phyloP scores from a whole-genome alignment of 2,113 vertebrate species.

The Psephotus haematonotus region DNA sequence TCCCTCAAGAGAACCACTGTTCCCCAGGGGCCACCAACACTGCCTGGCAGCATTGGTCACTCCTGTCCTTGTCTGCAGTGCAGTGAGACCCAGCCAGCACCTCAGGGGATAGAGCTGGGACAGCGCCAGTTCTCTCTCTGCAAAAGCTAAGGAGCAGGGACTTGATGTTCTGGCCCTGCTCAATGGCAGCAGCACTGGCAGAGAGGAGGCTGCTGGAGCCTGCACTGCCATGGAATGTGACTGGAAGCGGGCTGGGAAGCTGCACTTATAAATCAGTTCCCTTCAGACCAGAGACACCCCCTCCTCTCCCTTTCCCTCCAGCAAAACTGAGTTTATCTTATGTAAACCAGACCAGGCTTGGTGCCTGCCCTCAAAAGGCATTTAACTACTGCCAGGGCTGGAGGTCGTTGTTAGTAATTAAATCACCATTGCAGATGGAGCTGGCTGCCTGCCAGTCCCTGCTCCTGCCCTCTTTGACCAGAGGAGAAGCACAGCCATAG shows the following conservation, averaged over 20 bases:
- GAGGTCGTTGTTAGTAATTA: constrained; percentile 64
- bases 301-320: neutral
- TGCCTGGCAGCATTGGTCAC: rapidly evolving
- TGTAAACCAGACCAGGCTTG: neutral
- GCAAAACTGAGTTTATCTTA: neutral
- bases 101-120: neutral
- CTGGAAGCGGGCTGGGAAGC: rapidly evolving
- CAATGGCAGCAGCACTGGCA: rapidly evolving
- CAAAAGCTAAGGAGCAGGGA: neutral
- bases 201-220: neutral
- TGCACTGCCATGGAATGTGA: neutral
- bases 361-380: constrained; percentile 20
- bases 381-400: constrained; percentile 46
- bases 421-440: constrained; percentile 39
- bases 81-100: neutral
- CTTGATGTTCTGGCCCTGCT: neutral
- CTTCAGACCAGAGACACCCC: neutral
- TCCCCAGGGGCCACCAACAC: rapidly evolving
- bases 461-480: constrained; percentile 37
- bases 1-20: neutral
- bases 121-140: neutral
- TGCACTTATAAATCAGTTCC: neutral
- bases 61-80: neutral
- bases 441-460: constrained; percentile 64
- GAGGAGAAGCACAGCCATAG: constrained; percentile 11